Base-by-base conservation (phyloP, 2,888 invertebrate species). In the Gibbula magus region DNA sequence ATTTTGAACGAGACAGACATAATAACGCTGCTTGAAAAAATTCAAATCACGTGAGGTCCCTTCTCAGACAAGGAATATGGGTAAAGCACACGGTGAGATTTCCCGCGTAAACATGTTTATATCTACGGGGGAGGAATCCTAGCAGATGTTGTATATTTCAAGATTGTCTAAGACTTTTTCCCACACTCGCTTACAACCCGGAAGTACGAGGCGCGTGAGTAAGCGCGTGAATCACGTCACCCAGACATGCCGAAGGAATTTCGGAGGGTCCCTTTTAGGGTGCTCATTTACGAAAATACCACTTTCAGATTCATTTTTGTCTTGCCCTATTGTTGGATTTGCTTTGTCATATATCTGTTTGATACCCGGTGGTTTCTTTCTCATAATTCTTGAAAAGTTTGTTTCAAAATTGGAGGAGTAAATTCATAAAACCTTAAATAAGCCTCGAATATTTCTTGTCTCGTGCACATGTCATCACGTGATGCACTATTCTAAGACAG, bases 81-180 rank as follows among this genome's bases (percentile, higher is more conserved):
- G 25, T 25, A 25, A 25, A 61, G 20, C 61, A 61, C 61, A 18
- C 61, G 29, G 61, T 16, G 29, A 61, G 61, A 61, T 61, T 61
- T 61, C 61, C 61, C 61, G 61, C 61, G 61, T 61, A 61, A 61
- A 61, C 61, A 61, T 61, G 61, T 61, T 61, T 61, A 61, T 61
- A 61, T 61, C 61, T 61, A 61, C 29, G 61, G 61, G 61, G 61
- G 61, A 61, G 61, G 61, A 61, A n/a, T 61, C 29, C n/a, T 29
- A 29, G 29, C 61, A 61, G 61, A 61, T 61, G 61, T 61, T 61
- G 61, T 61, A 61, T 61, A 61, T 61, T 61, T 61, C 61, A 61
- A 61, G 61, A 61, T 61, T 61, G 61, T 61, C 61, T 61, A 29
- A 29, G 61, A 61, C 61, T 61, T 61, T 61, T 61, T 61, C 61